phyloP scores from a whole-genome alignment of 2,797 vertebrate species.

The Philypnodon macrostomus region DNA sequence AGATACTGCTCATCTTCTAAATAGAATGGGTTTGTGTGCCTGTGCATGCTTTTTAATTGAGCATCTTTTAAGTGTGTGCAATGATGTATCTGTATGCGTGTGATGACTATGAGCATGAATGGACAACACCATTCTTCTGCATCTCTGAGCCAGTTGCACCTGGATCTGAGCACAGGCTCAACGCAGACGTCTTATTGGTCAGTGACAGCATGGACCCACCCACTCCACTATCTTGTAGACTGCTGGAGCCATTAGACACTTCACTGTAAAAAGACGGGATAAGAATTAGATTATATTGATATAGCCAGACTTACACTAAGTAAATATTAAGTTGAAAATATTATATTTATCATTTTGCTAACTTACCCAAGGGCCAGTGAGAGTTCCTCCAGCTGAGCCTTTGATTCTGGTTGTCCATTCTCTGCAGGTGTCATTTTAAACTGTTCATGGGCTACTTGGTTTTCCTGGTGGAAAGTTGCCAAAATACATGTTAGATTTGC shows the following conservation, averaged over 20 bases:
- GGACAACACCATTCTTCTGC: slow-evolving; percentile 86
- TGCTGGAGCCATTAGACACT: slow-evolving; percentile 89
- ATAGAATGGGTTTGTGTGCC: slow-evolving; percentile 77
- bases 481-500: background rate
- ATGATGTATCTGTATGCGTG: slow-evolving; percentile 35
- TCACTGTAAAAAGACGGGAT: slow-evolving; percentile 71
- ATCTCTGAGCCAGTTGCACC: slow-evolving; percentile 82
- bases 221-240: slow-evolving; percentile 81
- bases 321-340: background rate
- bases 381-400: slow-evolving; percentile 89
- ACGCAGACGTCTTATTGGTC: slow-evolving; percentile 84
- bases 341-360: background rate
- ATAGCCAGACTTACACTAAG: background rate
- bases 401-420: slow-evolving; percentile 91
- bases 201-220: slow-evolving; percentile 83
- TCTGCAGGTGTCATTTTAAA: slow-evolving; percentile 89
- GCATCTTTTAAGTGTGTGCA: slow-evolving; percentile 47
- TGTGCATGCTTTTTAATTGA: slow-evolving; percentile 78
- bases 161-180: slow-evolving; percentile 86
- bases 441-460: slow-evolving; percentile 89
- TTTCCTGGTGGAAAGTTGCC: slow-evolving; percentile 77
- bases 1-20: slow-evolving; percentile 99
- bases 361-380: slow-evolving; percentile 87
- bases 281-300: slow-evolving; percentile 1
- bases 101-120: slow-evolving; percentile 79